phyloP scores from a whole-genome alignment of 2,888 invertebrate genomes.

The Heteromurus nitidus region DNA sequence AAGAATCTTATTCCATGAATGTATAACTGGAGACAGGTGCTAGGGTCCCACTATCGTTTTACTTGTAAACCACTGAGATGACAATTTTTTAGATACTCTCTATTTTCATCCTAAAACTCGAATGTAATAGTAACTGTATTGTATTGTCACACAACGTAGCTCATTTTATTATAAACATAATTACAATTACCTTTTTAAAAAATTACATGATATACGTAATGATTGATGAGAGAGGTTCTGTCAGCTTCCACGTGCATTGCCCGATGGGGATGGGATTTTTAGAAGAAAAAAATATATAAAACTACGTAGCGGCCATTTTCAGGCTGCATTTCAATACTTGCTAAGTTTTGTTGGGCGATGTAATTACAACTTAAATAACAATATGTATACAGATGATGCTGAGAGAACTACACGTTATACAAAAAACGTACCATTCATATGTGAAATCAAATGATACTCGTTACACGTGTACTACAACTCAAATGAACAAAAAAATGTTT shows the following conservation, averaged over 20 bases:
- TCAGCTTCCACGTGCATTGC: no score
- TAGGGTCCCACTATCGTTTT: slow-evolving; percentile 52
- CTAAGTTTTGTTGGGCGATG: not conserved
- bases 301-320: no score
- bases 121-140: slow-evolving; percentile 52
- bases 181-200: no score
- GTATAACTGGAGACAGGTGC: slow-evolving; percentile 69
- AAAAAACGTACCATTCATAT: slow-evolving; percentile 50
- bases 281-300: no score
- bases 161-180: slow-evolving; percentile 40
- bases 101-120: slow-evolving; percentile 57
- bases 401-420: slow-evolving; percentile 5
- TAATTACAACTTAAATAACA: not conserved
- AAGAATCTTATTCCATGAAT: slow-evolving; percentile 73
- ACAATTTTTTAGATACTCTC: slow-evolving; percentile 52
- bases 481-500: slow-evolving; percentile 13
- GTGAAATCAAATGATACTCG: slow-evolving; percentile 60
- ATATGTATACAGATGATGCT: not conserved
- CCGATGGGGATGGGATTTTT: no score
- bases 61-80: slow-evolving; percentile 39
- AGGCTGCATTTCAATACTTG: not conserved
- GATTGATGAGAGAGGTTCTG: no score
- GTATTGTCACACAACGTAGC: slow-evolving; percentile 33
- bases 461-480: slow-evolving; percentile 55
- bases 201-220: slow-evolving; percentile 3